Conservation (phyloP, 2,888 invertebrate species). For the Hypolimnas misippus region DNA sequence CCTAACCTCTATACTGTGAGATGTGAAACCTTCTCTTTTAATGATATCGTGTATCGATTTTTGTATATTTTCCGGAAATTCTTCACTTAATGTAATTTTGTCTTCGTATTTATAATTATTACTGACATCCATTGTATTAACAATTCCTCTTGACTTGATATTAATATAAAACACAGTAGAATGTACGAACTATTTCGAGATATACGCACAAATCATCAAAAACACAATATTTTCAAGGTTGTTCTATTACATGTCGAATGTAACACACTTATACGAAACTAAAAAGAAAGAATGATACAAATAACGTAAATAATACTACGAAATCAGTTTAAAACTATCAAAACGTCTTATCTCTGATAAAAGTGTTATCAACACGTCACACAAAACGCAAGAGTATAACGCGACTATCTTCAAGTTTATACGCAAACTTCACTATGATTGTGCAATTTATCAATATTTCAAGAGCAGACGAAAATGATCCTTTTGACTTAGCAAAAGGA, state of each 20-base stretch:
- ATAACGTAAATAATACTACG: too few relatives aligned
- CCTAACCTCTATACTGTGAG: conserved; percentile 44
- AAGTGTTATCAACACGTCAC: conserved; percentile 4
- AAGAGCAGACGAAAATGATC: background rate
- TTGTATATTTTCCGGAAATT: conserved; percentile 32
- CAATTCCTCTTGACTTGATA: background rate
- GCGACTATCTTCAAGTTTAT: conserved; percentile 3
- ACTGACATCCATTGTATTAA: conserved; percentile 21
- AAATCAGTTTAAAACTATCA: background rate
- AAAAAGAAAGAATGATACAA: too few relatives aligned
- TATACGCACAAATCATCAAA: background rate
- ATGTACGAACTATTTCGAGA: too few relatives aligned
- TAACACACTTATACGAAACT: too few relatives aligned
- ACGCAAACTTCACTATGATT: background rate
- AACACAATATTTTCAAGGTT: too few relatives aligned
- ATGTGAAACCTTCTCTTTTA: conserved; percentile 46
- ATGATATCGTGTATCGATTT: conserved; percentile 44
- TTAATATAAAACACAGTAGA: background rate
- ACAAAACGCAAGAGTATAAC: background rate
- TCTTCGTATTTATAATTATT: conserved; percentile 19
- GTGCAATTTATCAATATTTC: background rate
- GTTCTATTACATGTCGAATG: too few relatives aligned
- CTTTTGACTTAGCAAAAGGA: background rate
- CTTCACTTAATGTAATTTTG: conserved; percentile 24
- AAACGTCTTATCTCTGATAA: conserved; percentile 5